phyloP scores from a whole-genome alignment of 2,113 vertebrate genomes.

The Stictonetta naevosa region DNA sequence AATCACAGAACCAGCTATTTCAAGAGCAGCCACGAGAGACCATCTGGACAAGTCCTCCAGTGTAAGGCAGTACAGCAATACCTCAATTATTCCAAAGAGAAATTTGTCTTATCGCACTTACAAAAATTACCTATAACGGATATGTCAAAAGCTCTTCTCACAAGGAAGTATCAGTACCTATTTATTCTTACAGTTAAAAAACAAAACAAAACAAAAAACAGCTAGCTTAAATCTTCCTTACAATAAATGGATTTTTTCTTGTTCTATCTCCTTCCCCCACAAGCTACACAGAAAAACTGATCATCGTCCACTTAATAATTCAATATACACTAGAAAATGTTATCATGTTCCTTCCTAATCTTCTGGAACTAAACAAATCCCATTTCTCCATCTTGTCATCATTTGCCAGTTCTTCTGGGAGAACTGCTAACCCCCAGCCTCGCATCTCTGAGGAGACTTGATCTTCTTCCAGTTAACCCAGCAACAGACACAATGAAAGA shows the following conservation, averaged over 20 bases:
- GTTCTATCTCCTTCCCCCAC: neutral
- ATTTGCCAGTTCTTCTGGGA: conserved; percentile 17
- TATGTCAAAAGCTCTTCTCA: neutral
- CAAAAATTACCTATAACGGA: neutral
- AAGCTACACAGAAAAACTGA: neutral
- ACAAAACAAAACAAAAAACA: neutral
- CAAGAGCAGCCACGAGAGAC: neutral
- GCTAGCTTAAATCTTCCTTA: neutral
- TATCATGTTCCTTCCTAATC: conserved; percentile 35
- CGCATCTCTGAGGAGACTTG: conserved; percentile 31
- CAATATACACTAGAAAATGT: conserved; percentile 15
- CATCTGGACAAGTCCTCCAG: neutral
- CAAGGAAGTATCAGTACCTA: neutral
- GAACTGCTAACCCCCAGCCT: neutral
- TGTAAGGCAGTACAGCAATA: neutral
- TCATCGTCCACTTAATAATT: conserved; percentile 26
- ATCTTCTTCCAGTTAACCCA: conserved; percentile 36
- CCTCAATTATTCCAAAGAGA: neutral
- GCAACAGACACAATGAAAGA: neutral
- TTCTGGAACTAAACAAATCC: conserved; percentile 55
- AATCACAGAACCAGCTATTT: neutral
- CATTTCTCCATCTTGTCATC: conserved; percentile 51
- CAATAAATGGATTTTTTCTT: neutral
- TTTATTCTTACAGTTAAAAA: neutral
- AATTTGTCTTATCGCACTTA: neutral